Evolutionary conservation across 1,140 invertebrate genomes (phyloP), one percentile per base, ranked within the genome.

Genomic region (Temnothorax nylanderi): DNA sequence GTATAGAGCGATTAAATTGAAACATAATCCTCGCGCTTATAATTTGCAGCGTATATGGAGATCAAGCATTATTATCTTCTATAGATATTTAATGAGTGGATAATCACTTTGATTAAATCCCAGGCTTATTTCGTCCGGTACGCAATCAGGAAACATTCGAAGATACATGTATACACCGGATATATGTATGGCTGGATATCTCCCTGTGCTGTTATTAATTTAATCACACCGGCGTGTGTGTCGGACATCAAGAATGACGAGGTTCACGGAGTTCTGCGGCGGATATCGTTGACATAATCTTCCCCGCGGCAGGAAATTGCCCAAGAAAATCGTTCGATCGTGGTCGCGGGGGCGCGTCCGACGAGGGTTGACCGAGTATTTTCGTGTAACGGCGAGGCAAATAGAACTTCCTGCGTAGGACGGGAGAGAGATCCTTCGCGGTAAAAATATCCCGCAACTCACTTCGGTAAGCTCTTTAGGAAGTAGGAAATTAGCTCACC

Each of bases 391-490:
- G 32, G 16, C 11, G 75, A n/a, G 88, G 85, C 86, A 90, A 87
- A 93, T 89, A 92, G 89, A 94, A 92, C 89, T 93, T 93, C 87
- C 90, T 90, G 88, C 89, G 76, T 76, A 87, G 91, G 89, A 91
- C 84, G 92, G 85, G 92, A 85, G 91, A 93, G 93, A 95, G 64
- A 94, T 94, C 90, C 89, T 89, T 91, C 80, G 87, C 85, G 82
- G 87, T 94, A 92, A 93, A 94, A 94, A 93, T 94, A 94, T 93
- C 93, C 92, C 92, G 92, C 94, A 94, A 95, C 92, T 95, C 93
- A 93, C 90, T 94, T 93, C 88, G 90, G 91, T 94, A 86, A 95
- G 92, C 93, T 95, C 93, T 95, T 95, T 94, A 94, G 94, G 94
- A 95, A 95, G 92, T 92, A 93, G 94, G 93, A 95, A 95, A 94